Percentiles rank a stretch among this genome's conserved stretches.
These are phyloP conservation scores for Pelobates fuscus DNA, from an alignment of 2,113 vertebrate species.

Conservation along the genomic window DNA sequence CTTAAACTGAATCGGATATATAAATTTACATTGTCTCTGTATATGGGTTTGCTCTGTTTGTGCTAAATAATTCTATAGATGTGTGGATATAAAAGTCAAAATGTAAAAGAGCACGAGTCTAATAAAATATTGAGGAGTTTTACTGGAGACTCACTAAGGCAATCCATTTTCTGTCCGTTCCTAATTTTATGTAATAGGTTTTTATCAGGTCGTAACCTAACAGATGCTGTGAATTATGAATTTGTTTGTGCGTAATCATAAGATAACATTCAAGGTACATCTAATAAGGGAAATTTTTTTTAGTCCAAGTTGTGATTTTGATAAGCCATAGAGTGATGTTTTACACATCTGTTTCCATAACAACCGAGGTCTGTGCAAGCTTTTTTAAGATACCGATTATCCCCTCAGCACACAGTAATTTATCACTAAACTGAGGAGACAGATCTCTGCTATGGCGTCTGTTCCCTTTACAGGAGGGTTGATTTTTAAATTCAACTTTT, in stretches of 20 bases:
- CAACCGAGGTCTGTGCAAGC: slow-evolving; percentile 72
- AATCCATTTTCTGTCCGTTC: background rate
- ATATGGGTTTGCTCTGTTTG: too few relatives aligned
- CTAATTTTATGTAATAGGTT: background rate
- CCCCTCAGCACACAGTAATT: slow-evolving; percentile 79
- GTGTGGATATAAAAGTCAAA: too few relatives aligned
- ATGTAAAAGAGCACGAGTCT: too few relatives aligned
- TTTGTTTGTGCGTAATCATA: slow-evolving; percentile 47
- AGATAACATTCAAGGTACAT: slow-evolving; percentile 52
- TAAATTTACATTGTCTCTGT: too few relatives aligned
- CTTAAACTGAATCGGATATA: too few relatives aligned
- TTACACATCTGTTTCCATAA: slow-evolving; percentile 79
- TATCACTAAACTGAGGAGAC: slow-evolving; percentile 77
- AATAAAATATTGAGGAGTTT: background rate
- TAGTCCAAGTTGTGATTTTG: slow-evolving; percentile 73
- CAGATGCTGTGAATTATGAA: slow-evolving; percentile 29
- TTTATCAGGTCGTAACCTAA: background rate
- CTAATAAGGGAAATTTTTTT: slow-evolving; percentile 55
- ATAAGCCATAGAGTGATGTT: slow-evolving; percentile 79
- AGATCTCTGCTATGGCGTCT: slow-evolving; percentile 68
- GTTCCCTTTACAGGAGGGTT: slow-evolving; percentile 68
- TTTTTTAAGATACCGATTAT: slow-evolving; percentile 77
- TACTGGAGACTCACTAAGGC: background rate
- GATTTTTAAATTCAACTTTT: slow-evolving; percentile 70
- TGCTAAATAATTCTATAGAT: too few relatives aligned